A percentile compares a stretch with the other conserved stretches of the same genome.
These are phyloP conservation scores for Microcebus lehilahytsara DNA, from an alignment of 2,113 vertebrate species.

Conservation along the genomic window DNA sequence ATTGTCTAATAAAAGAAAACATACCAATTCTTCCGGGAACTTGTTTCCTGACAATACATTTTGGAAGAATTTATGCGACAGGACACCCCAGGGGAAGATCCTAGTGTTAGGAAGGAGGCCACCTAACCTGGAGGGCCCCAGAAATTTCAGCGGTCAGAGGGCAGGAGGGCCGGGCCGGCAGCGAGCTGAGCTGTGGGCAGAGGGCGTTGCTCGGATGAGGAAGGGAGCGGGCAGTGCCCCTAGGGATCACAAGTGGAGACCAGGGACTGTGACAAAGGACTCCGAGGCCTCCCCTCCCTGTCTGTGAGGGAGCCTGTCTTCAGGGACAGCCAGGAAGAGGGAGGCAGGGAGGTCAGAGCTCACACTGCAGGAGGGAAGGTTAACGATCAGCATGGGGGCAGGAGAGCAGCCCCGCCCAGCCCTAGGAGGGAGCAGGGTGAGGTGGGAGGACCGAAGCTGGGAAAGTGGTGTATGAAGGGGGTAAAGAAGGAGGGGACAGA, in stretches of 20 bases:
- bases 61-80: slow-evolving; percentile 11
- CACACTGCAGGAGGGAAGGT: no score
- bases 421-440: no score
- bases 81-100: background rate
- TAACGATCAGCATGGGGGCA: background rate
- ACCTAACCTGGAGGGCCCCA: background rate
- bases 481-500: background rate
- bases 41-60: slow-evolving; percentile 37
- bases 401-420: background rate
- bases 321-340: background rate
- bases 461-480: background rate
- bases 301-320: background rate
- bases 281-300: background rate
- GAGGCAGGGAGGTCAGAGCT: background rate
- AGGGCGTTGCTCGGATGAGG: background rate
- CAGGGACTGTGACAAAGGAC: background rate
- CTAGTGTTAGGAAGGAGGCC: background rate
- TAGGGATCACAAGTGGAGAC: background rate
- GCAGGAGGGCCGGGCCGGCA: background rate
- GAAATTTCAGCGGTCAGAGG: background rate
- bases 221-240: background rate
- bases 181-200: background rate
- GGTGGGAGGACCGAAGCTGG: fast-evolving
- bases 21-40: background rate
- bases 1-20: slow-evolving; percentile 27